Base-by-base conservation (phyloP, 2,113 vertebrate genomes). In the Eudyptes chrysolophus region DNA sequence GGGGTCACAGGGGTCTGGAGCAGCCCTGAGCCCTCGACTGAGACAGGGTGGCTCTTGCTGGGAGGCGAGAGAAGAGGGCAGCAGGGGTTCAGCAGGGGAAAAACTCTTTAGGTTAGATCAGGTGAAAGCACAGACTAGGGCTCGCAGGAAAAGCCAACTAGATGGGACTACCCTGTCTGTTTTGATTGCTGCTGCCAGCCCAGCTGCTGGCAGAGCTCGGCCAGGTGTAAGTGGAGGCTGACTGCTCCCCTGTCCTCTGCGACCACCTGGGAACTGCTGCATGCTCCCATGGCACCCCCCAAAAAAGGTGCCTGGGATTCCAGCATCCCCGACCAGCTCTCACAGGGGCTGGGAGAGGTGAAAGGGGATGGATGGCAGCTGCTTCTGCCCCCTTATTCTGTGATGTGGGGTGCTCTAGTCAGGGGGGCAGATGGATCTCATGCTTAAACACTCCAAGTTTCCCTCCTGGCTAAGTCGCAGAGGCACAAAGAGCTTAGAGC, bases 311-410 rank as follows among this genome's bases (percentile, higher is more conserved):
- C 9, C 49, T 15, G 40, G 7, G 49, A 65, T 16, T 36, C 27
- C 76, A 74, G 8, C 46, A 57, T 48, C 54, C 22, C 34, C 1
- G 0, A 10, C 4, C 0, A 0, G 7, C 65, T 75, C 30, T 24
- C 40, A 48, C 38, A 60, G 34, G 9, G 27, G 2, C 15, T 74
- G 34, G 49, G 60, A 77, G n/a, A 46, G 4, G 15, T 29, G 51
- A 26, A 55, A 58, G 9, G 2, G 3, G 29, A 9, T 13, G 42
- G 25, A 11, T 13, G 36, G 26, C 29, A 76, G 0, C 1, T n/a
- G 21, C 48, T 94, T 30, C 42, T 78, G 7, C 13, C 32, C 24
- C 13, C 44, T 51, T 21, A 29, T 25, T 74, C 38, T 64, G 15
- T 40, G 38, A 11, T 64, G 15, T 17, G 60, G 14, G 22, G 13